A percentile compares a stretch with the other conserved stretches of the same genome.
phyloP scores from a whole-genome alignment of 2,888 invertebrate species.

The Ceratothoa steindachneri region DNA sequence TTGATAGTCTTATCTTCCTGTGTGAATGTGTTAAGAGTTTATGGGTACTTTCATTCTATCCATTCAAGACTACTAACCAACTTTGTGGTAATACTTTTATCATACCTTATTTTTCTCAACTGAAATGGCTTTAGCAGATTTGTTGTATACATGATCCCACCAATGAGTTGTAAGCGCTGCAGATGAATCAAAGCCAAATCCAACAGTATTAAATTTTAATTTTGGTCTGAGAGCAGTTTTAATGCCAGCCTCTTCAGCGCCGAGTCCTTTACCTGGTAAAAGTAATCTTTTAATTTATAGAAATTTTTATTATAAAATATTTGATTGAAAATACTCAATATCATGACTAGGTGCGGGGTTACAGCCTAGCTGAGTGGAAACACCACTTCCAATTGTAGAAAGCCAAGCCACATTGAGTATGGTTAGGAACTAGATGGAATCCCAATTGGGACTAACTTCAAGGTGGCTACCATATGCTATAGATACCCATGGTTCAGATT shows the following conservation, averaged over 20 bases:
- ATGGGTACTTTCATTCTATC: neutral
- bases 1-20: no score
- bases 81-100: constrained; percentile 35
- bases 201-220: constrained; percentile 72
- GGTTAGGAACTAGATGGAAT: no score
- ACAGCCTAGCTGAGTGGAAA: no score
- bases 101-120: constrained; percentile 49
- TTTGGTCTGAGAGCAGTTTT: constrained; percentile 70
- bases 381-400: no score
- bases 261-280: constrained; percentile 71
- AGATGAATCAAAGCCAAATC: constrained; percentile 71
- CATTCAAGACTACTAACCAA: neutral
- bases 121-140: constrained; percentile 65
- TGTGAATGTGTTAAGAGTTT: no score
- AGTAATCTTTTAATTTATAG: constrained; percentile 6
- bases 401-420: no score
- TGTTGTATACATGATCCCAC: constrained; percentile 77
- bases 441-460: no score
- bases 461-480: no score
- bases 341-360: no score
- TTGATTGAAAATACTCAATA: no score
- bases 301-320: neutral
- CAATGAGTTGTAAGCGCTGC: constrained; percentile 75
- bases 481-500: no score
- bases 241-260: constrained; percentile 74